phyloP scores from a whole-genome alignment of 2,888 invertebrate genomes.

The Sphaerophoria taeniata region DNA sequence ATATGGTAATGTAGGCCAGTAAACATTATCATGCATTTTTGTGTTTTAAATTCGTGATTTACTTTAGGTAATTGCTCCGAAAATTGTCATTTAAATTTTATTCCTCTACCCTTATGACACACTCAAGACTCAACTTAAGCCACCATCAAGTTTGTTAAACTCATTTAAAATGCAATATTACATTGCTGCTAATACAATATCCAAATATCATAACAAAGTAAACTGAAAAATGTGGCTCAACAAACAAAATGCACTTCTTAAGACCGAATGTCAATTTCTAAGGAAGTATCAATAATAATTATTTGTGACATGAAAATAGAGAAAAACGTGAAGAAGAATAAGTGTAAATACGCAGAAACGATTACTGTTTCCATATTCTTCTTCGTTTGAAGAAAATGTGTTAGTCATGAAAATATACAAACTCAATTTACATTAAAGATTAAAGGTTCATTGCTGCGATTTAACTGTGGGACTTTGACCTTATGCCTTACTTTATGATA shows the following conservation, averaged over 20 bases:
- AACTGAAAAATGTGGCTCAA: conserved; percentile 4
- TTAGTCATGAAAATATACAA: conserved; percentile 14
- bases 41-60: not conserved
- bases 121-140: not conserved
- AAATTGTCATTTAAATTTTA: not conserved
- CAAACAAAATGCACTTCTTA: conserved; percentile 8
- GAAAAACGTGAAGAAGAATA: not conserved
- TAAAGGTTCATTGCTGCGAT: not conserved
- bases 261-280: conserved; percentile 10
- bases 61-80: not conserved
- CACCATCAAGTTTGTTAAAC: conserved; percentile 9
- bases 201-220: conserved; percentile 1
- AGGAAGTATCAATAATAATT: conserved; percentile 6
- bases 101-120: conserved; percentile 3
- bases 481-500: not conserved
- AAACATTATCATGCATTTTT: no score
- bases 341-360: not conserved
- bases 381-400: not conserved
- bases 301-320: not conserved
- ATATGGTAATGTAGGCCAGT: no score
- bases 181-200: conserved; percentile 6
- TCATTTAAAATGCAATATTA: conserved; percentile 25
- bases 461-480: not conserved
- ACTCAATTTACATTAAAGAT: conserved; percentile 9
- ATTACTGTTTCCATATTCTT: not conserved